Conservation (phyloP, 1,140 invertebrate genomes). For the Drosophila orosa region DNA sequence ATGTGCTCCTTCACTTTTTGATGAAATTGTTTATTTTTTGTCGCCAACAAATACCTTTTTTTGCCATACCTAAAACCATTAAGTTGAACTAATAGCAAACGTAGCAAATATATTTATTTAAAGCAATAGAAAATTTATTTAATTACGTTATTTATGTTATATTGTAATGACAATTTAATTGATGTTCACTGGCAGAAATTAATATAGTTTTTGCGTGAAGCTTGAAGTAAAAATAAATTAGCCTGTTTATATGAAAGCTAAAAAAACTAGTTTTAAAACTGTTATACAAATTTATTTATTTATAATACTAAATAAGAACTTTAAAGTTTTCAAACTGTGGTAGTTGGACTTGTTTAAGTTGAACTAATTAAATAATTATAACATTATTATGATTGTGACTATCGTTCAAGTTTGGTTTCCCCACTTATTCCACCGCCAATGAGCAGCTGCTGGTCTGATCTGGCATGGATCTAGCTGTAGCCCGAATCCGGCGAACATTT, state of each 20-base stretch:
- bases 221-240: neutral
- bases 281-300: neutral
- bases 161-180: neutral
- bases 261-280: neutral
- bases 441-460: slow-evolving; percentile 21
- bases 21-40: neutral
- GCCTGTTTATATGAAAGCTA: neutral
- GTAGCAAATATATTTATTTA: neutral
- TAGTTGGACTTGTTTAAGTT: neutral
- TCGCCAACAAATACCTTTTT: neutral
- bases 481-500: slow-evolving; percentile 25
- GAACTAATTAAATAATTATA: too few relatives aligned
- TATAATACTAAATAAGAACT: neutral
- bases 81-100: neutral
- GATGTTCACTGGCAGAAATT: neutral
- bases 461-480: slow-evolving; percentile 10
- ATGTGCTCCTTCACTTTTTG: neutral
- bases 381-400: neutral
- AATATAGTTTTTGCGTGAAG: too few relatives aligned
- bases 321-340: neutral
- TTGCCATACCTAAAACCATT: neutral
- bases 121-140: neutral
- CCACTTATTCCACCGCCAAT: neutral
- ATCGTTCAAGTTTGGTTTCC: neutral
- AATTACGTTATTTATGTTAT: neutral